Conservation (phyloP, 2,113 vertebrate species). For the Paradoxurus hermaphroditus region DNA sequence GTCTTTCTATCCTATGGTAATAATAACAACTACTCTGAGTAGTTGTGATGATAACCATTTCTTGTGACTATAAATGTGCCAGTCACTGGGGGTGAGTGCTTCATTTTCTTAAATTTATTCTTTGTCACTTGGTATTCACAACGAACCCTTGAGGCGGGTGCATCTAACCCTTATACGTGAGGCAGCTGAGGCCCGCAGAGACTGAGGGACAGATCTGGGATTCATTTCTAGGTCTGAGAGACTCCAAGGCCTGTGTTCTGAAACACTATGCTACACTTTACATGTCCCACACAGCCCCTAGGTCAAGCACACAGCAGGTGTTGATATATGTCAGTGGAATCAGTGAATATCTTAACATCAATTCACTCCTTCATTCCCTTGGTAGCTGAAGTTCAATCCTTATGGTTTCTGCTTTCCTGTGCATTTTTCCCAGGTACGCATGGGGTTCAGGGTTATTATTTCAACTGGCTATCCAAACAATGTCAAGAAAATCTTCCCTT, state of each 20-base stretch:
- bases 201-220: background rate
- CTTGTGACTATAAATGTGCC: background rate
- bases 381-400: background rate
- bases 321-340: background rate
- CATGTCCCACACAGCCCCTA: background rate
- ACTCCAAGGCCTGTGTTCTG: background rate
- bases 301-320: background rate
- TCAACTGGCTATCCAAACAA: background rate
- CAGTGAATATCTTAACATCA: background rate
- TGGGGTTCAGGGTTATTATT: background rate
- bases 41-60: background rate
- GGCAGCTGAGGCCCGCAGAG: background rate
- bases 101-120: background rate
- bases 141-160: background rate
- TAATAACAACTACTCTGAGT: background rate
- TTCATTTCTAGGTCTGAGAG: background rate
- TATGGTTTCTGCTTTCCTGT: background rate
- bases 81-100: background rate
- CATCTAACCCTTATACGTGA: background rate
- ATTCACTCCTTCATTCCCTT: background rate
- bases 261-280: background rate
- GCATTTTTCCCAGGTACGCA: background rate
- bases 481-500: conserved; percentile 30
- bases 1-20: background rate
- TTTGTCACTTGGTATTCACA: background rate